Evolutionary conservation across 1,140 invertebrate species (phyloP).

Genomic region (Daktulosphaira vitifoliae): DNA sequence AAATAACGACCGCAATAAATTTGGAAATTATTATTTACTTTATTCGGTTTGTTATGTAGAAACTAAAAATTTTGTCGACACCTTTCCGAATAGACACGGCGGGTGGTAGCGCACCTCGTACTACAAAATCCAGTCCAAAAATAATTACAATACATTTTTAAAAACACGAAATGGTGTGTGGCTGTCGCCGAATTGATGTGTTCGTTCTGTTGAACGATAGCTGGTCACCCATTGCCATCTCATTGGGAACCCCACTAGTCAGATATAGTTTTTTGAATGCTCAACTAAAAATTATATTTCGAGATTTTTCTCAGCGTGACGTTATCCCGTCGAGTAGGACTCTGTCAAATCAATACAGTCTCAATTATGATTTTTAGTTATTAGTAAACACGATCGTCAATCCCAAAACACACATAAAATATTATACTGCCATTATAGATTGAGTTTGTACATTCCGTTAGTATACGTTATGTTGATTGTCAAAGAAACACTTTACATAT

Average conservation of each 20-base stretch:
- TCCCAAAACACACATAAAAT: too few relatives aligned
- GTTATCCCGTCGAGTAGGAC: too few relatives aligned
- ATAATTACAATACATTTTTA: conserved; percentile 8
- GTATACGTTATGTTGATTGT: too few relatives aligned
- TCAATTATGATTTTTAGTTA: too few relatives aligned
- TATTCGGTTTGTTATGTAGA: not conserved
- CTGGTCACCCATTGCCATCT: not conserved
- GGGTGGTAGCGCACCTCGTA: not conserved
- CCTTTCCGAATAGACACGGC: conserved; percentile 7
- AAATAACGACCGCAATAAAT: conserved; percentile 30
- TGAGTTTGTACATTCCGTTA: too few relatives aligned
- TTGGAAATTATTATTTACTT: conserved; percentile 22
- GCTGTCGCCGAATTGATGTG: not conserved
- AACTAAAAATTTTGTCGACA: conserved; percentile 31
- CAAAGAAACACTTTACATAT: too few relatives aligned
- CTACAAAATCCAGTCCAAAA: not conserved
- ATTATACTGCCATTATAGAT: too few relatives aligned
- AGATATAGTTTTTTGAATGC: conserved; percentile 9
- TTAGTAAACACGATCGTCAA: too few relatives aligned
- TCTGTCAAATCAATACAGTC: too few relatives aligned
- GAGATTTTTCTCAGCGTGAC: too few relatives aligned
- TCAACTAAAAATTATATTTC: too few relatives aligned
- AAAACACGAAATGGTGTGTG: not conserved
- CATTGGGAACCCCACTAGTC: conserved; percentile 5
- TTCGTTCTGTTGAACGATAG: not conserved